Base-by-base conservation (phyloP, 2,888 invertebrate genomes). In the Philhelius pedissequus region DNA sequence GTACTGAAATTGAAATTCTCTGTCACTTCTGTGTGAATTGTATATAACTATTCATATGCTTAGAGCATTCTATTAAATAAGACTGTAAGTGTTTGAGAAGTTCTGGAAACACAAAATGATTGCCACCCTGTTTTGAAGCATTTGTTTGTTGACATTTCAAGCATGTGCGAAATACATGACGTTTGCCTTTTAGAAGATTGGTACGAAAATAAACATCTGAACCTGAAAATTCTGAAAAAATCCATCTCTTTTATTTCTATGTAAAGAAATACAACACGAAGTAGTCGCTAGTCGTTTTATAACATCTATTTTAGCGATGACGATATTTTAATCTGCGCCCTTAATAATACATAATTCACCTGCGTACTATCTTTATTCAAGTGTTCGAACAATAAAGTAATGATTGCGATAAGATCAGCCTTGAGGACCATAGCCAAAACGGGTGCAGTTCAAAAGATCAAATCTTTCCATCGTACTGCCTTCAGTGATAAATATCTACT, bases 401-500 rank as follows among this genome's bases (percentile, higher is more conserved):
- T 82, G 86, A 32, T 64, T 8, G 71, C 68, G 1, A 30, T 86
- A 54, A 79, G 75, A 60, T 64, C 83, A 22, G 78, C 73, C 15
- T 52, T 86, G 2, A 74, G 54, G 38, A 80, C 8, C 18, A 35
- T 84, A n/a, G 62, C 66, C 13, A 60, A 56, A 38, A 43, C 70
- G 11, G 48, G 62, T 11, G 15, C 71, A 9, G 22, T 80, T 5
- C 86, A 86, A 27, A 89, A 87, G 64, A 56, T 90, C 4, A 88
- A 87, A 7, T 88, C 88, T 78, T 86, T 90, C 82, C 88, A 91
- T 30, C 88, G 91, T 52, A 90, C 88, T 84, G 94, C 94, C 43
- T 95, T 95, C 88, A 92, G 92, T 88, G 90, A 91, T 43, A 95
- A 94, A 90, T 95, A 95, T 92, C 92, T 97, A 84, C 92, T 97